phyloP scores from a whole-genome alignment of 2,113 vertebrate species.

The Sorex fumeus region DNA sequence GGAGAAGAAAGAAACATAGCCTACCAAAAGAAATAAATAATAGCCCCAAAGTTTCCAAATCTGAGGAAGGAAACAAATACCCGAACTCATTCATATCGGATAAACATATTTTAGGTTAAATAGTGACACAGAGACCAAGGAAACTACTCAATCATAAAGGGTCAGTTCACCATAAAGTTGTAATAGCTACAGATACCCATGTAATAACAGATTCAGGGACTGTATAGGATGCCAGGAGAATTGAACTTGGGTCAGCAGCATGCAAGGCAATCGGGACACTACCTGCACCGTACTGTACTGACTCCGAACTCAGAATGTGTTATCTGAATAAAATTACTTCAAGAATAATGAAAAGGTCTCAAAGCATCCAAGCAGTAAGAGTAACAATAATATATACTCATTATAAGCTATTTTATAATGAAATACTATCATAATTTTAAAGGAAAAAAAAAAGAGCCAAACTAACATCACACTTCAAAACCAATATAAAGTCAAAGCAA shows the following conservation, averaged over 20 bases:
- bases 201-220: too few relatives aligned
- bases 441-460: background rate
- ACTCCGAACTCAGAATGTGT: background rate
- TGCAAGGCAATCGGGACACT: too few relatives aligned
- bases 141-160: background rate
- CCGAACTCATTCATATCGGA: background rate
- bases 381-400: background rate
- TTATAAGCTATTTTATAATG: background rate
- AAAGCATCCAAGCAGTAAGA: background rate
- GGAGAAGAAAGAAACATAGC: background rate
- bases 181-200: too few relatives aligned
- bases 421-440: slow-evolving; percentile 18
- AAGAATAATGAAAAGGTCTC: slow-evolving; percentile 43
- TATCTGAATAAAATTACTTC: slow-evolving; percentile 35
- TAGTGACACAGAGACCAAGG: background rate
- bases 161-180: too few relatives aligned
- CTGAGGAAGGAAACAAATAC: background rate
- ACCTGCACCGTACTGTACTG: too few relatives aligned
- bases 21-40: background rate
- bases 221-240: too few relatives aligned
- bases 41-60: background rate
- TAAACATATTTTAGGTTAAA: background rate
- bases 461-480: slow-evolving; percentile 22
- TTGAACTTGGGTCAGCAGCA: too few relatives aligned
- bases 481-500: background rate